Base-by-base conservation (phyloP, 2,888 invertebrate species). In the Podotricha telesiphe region DNA sequence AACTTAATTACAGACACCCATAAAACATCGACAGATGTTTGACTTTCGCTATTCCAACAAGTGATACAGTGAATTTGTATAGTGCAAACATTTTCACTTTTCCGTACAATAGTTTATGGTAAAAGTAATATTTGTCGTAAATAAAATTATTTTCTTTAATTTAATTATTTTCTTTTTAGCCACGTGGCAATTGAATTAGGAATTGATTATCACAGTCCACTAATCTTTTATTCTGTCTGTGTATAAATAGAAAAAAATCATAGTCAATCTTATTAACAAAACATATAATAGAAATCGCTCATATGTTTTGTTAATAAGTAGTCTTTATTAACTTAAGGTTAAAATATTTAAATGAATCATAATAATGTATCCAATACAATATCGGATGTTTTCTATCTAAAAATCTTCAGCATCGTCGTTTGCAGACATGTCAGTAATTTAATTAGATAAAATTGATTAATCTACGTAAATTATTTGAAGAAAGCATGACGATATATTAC, bases 131-230 rank as follows among this genome's bases (percentile, higher is more conserved):
- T 68, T 56, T 34, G 7, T 66, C 61, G 74, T 75, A 76, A 77
- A 84, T 81, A 79, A 81, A 80, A 78, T 82, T 77, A 79, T 75
- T 80, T 81, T 76, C 75, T 80, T 78, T 77, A 82, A 81, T 79
- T 75, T n/a, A n/a, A n/a, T n/a, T n/a, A n/a, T n/a, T n/a, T n/a
- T n/a, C 77, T 69, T 74, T 73, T 78, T 88, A 87, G 86, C 85
- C 45, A 48, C 63, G 42, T 70, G 79, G 86, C 87, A 86, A 77
- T 74, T 69, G 59, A 76, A 75, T 76, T 73, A 65, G 75, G 75
- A 79, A 78, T 70, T 78, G 79, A 84, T 84, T 80, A 86, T 83
- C 82, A 81, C 77, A 82, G 80, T 6, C 80, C 82, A 82, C 84
- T 86, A 85, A 84, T 88, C 84, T 83, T 83, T 74, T 42, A 17